Percentiles rank a stretch among this genome's conserved stretches.
Evolutionary conservation across 2,888 invertebrate species (phyloP).

Genomic region (Hirtodrosophila alboralis): DNA sequence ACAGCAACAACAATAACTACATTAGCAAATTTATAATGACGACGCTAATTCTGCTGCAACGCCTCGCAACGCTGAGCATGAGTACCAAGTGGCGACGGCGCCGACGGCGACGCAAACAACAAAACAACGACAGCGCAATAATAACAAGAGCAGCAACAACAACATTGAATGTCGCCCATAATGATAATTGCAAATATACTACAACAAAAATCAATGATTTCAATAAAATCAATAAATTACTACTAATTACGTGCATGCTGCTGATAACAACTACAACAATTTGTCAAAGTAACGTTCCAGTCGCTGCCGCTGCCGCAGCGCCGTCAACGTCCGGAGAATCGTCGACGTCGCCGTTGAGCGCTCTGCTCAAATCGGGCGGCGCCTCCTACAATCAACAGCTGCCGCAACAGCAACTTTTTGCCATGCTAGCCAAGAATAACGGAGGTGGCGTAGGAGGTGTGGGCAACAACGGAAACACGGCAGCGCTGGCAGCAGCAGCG

Average conservation of each 20-base stretch:
- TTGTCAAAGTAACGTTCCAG: conserved; percentile 68
- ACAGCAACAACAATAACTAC: conserved; percentile 44
- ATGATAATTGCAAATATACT: conserved; percentile 68
- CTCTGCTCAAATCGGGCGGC: conserved; percentile 69
- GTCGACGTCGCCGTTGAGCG: conserved; percentile 59
- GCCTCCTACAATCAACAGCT: conserved; percentile 71
- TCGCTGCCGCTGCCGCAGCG: conserved; percentile 30
- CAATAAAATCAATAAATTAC: conserved; percentile 81
- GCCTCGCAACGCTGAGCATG: conserved; percentile 62
- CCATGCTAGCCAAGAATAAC: conserved; percentile 72
- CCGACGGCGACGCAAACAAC: conserved; percentile 66
- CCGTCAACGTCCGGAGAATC: conserved; percentile 41
- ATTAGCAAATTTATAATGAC: conserved; percentile 70
- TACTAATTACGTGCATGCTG: conserved; percentile 74
- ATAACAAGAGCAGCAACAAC: conserved; percentile 28
- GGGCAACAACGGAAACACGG: conserved; percentile 16
- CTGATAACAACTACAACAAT: conserved; percentile 78
- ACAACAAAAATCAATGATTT: conserved; percentile 66
- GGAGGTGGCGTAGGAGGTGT: conserved; percentile 26
- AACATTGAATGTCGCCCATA: conserved; percentile 27
- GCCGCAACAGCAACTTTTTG: conserved; percentile 80
- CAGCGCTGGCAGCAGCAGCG: conserved; percentile 29
- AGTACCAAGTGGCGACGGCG: conserved; percentile 73
- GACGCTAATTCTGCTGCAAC: conserved; percentile 45
- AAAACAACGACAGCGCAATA: conserved; percentile 42